These are phyloP conservation scores for Melitaea athalia DNA, from an alignment of 2,888 invertebrate genomes.

Conservation along the genomic window DNA sequence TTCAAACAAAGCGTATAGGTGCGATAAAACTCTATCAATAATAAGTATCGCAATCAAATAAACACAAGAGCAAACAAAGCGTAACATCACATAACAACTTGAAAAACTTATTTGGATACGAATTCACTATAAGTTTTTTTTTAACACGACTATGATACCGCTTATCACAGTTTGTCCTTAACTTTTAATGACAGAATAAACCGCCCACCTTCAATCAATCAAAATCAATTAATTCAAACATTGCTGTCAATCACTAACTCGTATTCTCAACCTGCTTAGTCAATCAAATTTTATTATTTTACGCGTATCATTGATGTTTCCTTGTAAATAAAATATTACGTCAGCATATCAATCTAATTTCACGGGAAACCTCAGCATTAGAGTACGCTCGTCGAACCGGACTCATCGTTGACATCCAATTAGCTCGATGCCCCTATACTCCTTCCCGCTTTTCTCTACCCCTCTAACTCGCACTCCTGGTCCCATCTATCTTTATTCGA, in stretches of 20 bases:
- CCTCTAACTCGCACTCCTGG: conserved; percentile 59
- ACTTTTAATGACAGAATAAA: conserved; percentile 11
- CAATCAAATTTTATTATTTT: conserved; percentile 24
- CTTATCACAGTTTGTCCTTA: conserved; percentile 12
- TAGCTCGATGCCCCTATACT: conserved; percentile 63
- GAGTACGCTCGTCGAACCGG: conserved; percentile 50
- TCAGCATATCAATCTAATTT: conserved; percentile 32
- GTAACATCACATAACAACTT: too few relatives aligned
- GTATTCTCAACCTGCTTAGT: conserved; percentile 25
- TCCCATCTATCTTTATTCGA: conserved; percentile 77
- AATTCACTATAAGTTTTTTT: too few relatives aligned
- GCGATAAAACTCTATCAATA: too few relatives aligned
- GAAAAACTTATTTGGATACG: neutral
- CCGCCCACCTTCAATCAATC: conserved; percentile 23
- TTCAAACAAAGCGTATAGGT: too few relatives aligned
- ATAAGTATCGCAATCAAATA: too few relatives aligned
- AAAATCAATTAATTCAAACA: conserved; percentile 21
- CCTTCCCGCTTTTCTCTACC: conserved; percentile 47
- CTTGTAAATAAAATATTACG: conserved; percentile 26
- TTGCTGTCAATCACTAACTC: conserved; percentile 14
- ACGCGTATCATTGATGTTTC: neutral
- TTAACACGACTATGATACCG: conserved; percentile 48
- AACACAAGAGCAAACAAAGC: too few relatives aligned
- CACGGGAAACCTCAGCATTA: conserved; percentile 31
- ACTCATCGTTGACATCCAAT: conserved; percentile 79